Conservation (phyloP, 2,888 invertebrate species). For the Celastrina argiolus region DNA sequence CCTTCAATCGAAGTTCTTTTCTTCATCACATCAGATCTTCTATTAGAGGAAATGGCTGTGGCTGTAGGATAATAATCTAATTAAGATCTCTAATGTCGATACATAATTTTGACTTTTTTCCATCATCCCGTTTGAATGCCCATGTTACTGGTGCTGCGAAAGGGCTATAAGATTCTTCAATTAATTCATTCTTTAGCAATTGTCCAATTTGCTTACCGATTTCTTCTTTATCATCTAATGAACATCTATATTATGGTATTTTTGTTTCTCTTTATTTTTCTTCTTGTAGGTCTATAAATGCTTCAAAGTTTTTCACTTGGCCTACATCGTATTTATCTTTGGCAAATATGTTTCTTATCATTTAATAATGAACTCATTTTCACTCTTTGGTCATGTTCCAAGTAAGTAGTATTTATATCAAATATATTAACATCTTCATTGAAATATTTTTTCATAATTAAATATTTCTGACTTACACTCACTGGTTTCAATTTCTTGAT, state of each 20-base stretch:
- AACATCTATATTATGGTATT: conserved; percentile 31
- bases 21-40: conserved; percentile 24
- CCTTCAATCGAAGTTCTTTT: too few species aligned
- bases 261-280: conserved; percentile 29
- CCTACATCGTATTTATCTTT: conserved; percentile 23
- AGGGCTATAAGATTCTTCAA: conserved; percentile 32
- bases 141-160: conserved; percentile 31
- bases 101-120: conserved; percentile 36
- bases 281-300: conserved; percentile 25
- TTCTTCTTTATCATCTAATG: conserved; percentile 27
- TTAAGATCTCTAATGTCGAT: conserved; percentile 24
- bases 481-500: too few species aligned
- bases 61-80: conserved; percentile 25
- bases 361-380: conserved; percentile 25
- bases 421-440: too few species aligned
- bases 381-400: conserved; percentile 21
- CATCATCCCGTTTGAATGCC: conserved; percentile 35
- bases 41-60: conserved; percentile 25
- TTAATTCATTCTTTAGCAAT: conserved; percentile 28
- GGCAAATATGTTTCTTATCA: conserved; percentile 25
- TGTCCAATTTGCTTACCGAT: conserved; percentile 23
- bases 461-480: too few species aligned
- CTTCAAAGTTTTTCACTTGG: conserved; percentile 28
- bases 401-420: too few species aligned
- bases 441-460: too few species aligned